Percentiles rank a stretch among this genome's conserved stretches.
Conservation (phyloP, 2,888 invertebrate species). For the Anagyrus pseudococci region DNA sequence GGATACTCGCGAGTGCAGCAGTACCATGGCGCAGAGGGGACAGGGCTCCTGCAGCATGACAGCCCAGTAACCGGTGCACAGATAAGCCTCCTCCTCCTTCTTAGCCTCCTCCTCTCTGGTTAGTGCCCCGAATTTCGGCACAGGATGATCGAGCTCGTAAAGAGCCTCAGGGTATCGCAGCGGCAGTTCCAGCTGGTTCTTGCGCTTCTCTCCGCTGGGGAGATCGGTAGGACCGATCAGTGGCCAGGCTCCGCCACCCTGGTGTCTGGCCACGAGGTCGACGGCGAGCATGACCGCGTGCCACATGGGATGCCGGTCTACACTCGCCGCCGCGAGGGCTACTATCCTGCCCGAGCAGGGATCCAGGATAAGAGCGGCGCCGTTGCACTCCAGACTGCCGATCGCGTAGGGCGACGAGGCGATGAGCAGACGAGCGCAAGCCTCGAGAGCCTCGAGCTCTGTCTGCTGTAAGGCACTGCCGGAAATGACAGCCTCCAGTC, state of each 20-base stretch:
- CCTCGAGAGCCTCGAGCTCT: conserved; percentile 66
- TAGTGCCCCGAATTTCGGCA: conserved; percentile 40
- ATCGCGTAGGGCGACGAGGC: conserved; percentile 57
- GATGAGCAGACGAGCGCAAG: conserved; percentile 68
- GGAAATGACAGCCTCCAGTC: conserved; percentile 72
- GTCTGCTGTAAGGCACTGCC: conserved; percentile 67
- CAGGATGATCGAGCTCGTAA: conserved; percentile 25
- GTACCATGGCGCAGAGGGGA: conserved; percentile 93
- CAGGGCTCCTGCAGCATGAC: conserved; percentile 89
- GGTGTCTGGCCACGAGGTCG: conserved; percentile 83
- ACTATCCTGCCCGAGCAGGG: conserved; percentile 70
- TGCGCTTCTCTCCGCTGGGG: too few relatives aligned
- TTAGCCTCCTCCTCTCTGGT: conserved; percentile 34
- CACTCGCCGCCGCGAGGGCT: conserved; percentile 70
- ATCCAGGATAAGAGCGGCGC: conserved; percentile 76
- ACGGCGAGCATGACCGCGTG: conserved; percentile 87
- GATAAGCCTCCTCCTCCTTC: conserved; percentile 64
- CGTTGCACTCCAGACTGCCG: conserved; percentile 52
- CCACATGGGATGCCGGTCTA: conserved; percentile 72
- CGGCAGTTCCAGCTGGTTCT: conserved; percentile 34
- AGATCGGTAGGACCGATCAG: conserved; percentile 32
- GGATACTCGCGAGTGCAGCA: conserved; percentile 86
- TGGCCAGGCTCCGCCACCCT: conserved; percentile 79
- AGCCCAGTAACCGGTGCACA: conserved; percentile 87
- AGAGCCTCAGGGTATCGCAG: conserved; percentile 49